phyloP scores from a whole-genome alignment of 2,113 vertebrate genomes.

The Proteles cristata region DNA sequence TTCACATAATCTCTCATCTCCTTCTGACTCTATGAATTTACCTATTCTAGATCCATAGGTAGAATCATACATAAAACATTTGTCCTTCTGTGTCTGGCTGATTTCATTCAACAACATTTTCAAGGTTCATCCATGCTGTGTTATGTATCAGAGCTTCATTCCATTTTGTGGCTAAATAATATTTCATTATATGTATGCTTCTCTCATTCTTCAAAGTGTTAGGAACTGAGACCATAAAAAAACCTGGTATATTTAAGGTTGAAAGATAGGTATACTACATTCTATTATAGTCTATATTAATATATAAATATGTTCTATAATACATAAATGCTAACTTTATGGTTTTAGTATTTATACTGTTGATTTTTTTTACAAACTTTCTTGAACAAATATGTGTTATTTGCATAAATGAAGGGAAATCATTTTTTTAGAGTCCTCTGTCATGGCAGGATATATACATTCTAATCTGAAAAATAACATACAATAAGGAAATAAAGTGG shows the following conservation, averaged over 20 bases:
- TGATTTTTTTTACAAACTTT: not conserved
- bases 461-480: slow-evolving; percentile 13
- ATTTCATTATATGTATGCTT: not conserved
- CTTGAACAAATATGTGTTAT: not conserved
- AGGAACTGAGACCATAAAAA: not conserved
- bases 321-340: not conserved
- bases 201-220: not conserved
- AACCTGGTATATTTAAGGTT: not conserved
- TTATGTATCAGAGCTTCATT: not conserved
- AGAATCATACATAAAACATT: not conserved
- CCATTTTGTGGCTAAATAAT: not conserved
- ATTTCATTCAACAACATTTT: slow-evolving; percentile 21
- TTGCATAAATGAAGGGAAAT: not conserved
- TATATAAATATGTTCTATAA: too few relatives aligned
- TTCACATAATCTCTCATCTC: not conserved
- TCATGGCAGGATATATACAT: not conserved
- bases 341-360: not conserved
- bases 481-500: not conserved
- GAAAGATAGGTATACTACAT: not conserved
- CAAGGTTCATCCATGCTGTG: not conserved
- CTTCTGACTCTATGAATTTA: slow-evolving; percentile 11
- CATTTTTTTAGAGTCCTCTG: not conserved
- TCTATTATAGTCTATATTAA: too few relatives aligned
- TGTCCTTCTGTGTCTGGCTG: not conserved
- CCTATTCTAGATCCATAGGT: not conserved